Evolutionary conservation across 2,888 invertebrate species (phyloP).

Genomic region (Digitonthophagus gazella): DNA sequence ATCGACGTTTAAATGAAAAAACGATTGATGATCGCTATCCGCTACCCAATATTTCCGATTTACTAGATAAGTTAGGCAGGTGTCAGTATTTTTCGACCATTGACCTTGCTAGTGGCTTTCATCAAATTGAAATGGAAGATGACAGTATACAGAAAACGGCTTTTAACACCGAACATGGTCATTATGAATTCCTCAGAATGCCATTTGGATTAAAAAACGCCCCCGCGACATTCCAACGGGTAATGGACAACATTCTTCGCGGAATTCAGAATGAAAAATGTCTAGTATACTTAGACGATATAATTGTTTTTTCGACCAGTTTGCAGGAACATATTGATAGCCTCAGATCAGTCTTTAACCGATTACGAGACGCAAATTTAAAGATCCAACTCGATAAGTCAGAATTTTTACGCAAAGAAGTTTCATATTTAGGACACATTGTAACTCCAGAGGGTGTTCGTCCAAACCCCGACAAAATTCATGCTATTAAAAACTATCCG

Average conservation of each 20-base stretch:
- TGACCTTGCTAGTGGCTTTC: conserved; percentile 41
- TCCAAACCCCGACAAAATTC: conserved; percentile 23
- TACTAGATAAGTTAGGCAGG: conserved; percentile 26
- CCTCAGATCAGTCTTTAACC: too few species aligned
- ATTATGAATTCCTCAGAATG: conserved; percentile 37
- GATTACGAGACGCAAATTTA: too few species aligned
- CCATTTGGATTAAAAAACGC: conserved; percentile 32
- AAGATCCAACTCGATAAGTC: too few species aligned
- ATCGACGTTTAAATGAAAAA: conserved; percentile 4
- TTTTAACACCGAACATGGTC: conserved; percentile 36
- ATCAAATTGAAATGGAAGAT: conserved; percentile 39
- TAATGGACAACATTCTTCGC: conserved; percentile 32
- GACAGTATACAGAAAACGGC: conserved; percentile 39
- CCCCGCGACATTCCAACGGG: conserved; percentile 33
- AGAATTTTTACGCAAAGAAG: too few species aligned
- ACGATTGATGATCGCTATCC: conserved; percentile 39
- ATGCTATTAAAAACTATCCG: conserved; percentile 23
- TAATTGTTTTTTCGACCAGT: conserved; percentile 28
- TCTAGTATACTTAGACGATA: conserved; percentile 34
- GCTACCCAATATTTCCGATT: conserved; percentile 26
- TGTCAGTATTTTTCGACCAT: too few species aligned
- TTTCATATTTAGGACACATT: conserved; percentile 21
- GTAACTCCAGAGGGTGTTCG: conserved; percentile 22
- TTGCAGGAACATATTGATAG: conserved; percentile 32
- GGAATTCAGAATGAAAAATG: conserved; percentile 28